Evolutionary conservation across 2,888 invertebrate species (phyloP), one percentile per base, ranked within the genome.

Genomic region (Poecilobothrus nobilitatus): DNA sequence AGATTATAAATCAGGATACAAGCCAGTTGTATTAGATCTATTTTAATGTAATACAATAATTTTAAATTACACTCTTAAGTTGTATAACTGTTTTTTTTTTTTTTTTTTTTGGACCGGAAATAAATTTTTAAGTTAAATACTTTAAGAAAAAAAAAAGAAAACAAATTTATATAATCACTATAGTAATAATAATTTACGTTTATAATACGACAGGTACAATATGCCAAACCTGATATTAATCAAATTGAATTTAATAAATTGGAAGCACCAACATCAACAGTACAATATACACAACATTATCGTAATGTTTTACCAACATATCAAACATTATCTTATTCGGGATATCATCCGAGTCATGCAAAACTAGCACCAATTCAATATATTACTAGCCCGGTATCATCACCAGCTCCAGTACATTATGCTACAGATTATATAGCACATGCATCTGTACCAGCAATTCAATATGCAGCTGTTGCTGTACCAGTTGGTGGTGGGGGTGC

Each of bases 191-290:
- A 4, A 5, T 27, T 27, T 27, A 4, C 27, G 27, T 27, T 27
- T 27, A 27, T 27, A 27, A 27, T 27, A 4, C 27, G 2, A 9
- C 18, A 53, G 53, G 53, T 18, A 12, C 53, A 53, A 18, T 53
- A 53, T 53, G 53, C n/a, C 2, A 53, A 53, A 53, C 53, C 53
- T 12, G 53, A 53, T 15, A n/a, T 53, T 2, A 53, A 53, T 53
- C 53, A 53, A 53, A 53, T 53, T 18, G 53, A 53, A 53, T 53
- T 15, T 53, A 53, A 53, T 53, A 53, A 53, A 53, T 53, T 53
- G 15, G 53, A 53, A 53, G 9, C 53, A 53, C 53, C 53, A 53
- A 12, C 53, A 18, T 53, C 53, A 53, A 53, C 53, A 12, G 18
- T 53, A n/a, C 53, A 53, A n/a, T 18, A 53, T 53, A 53, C 53